Evolutionary conservation across 2,888 invertebrate species (phyloP).

Genomic region (Philopedon plagiatum): DNA sequence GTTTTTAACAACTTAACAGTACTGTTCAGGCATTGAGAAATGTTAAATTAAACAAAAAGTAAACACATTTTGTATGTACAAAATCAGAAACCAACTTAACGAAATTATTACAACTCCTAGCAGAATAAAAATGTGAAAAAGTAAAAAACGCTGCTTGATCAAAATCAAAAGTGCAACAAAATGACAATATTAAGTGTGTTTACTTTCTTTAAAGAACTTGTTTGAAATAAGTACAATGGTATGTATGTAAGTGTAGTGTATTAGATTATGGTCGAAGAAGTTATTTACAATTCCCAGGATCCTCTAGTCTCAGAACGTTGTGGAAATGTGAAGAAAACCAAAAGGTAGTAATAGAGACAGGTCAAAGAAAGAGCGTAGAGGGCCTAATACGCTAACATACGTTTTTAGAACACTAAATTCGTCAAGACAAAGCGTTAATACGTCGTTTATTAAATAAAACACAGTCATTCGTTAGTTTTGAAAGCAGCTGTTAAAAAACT

Average conservation of each 20-base stretch:
- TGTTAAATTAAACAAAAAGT: conserved; percentile 26
- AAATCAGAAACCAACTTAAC: conserved; percentile 29
- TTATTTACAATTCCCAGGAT: conserved; percentile 46
- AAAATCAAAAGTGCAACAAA: conserved; percentile 37
- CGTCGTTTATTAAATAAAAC: conserved; percentile 29
- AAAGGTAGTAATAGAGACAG: conserved; percentile 47
- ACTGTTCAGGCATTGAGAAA: conserved; percentile 9
- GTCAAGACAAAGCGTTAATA: conserved; percentile 34
- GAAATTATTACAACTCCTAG: conserved; percentile 33
- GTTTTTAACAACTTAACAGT: neutral
- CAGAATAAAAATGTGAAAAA: conserved; percentile 28
- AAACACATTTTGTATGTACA: conserved; percentile 36
- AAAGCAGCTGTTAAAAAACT: conserved; percentile 34
- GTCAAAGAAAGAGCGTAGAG: conserved; percentile 42
- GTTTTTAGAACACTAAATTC: conserved; percentile 34
- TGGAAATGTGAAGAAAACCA: conserved; percentile 36
- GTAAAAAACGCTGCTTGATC: conserved; percentile 23
- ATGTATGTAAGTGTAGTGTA: conserved; percentile 35
- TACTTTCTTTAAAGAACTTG: conserved; percentile 27
- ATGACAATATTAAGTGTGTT: conserved; percentile 26
- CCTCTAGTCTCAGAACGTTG: conserved; percentile 43
- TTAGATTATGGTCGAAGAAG: conserved; percentile 19
- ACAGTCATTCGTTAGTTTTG: conserved; percentile 33
- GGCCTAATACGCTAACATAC: conserved; percentile 48
- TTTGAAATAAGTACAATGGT: conserved; percentile 32